phyloP scores from a whole-genome alignment of 2,888 invertebrate species.

The Prosapia bicincta region DNA sequence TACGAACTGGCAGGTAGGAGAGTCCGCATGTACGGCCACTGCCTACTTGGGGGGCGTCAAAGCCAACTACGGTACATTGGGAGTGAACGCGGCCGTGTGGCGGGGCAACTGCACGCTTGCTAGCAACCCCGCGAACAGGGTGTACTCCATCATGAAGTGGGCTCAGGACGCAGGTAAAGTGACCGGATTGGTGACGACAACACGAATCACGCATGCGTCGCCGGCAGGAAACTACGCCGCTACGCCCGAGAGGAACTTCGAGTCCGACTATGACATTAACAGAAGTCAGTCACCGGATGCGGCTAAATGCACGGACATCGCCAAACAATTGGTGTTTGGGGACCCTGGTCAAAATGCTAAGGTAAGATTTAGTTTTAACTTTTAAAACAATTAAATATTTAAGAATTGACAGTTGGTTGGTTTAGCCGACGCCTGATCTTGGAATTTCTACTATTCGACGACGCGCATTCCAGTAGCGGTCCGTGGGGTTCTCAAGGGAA shows the following conservation, averaged over 20 bases:
- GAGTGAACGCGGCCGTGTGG: slow-evolving; percentile 67
- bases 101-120: slow-evolving; percentile 63
- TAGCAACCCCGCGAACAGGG: slow-evolving; percentile 47
- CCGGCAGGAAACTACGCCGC: slow-evolving; percentile 73
- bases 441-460: too few relatives aligned
- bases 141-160: slow-evolving; percentile 64
- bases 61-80: slow-evolving; percentile 72
- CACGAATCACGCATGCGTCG: slow-evolving; percentile 68
- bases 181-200: slow-evolving; percentile 35
- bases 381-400: too few relatives aligned
- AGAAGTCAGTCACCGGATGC: slow-evolving; percentile 52
- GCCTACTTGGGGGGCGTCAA: slow-evolving; percentile 84
- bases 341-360: slow-evolving; percentile 65
- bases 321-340: slow-evolving; percentile 63
- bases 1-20: slow-evolving; percentile 81
- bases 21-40: slow-evolving; percentile 85
- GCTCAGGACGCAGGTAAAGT: slow-evolving; percentile 73
- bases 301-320: slow-evolving; percentile 65
- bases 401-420: too few relatives aligned
- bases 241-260: slow-evolving; percentile 67
- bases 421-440: too few relatives aligned
- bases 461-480: too few relatives aligned
- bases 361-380: too few relatives aligned
- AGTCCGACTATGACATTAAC: slow-evolving; percentile 63
- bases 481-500: too few relatives aligned